phyloP scores from a whole-genome alignment of 2,888 invertebrate genomes.

The Melolontha melolontha region DNA sequence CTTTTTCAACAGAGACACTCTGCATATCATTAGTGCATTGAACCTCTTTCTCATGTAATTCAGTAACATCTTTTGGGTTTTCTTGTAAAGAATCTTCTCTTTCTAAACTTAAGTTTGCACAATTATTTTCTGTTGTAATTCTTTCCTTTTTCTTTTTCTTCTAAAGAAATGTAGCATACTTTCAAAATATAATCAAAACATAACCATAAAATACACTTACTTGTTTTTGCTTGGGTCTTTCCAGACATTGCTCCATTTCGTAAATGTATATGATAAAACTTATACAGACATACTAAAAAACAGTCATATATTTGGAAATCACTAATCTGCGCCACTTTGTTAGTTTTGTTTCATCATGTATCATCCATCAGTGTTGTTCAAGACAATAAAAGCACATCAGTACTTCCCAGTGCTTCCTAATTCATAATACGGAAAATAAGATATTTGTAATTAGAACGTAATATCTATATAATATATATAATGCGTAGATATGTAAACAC shows the following conservation, averaged over 20 bases:
- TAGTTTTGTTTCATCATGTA: constrained; percentile 7
- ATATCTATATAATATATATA: no score
- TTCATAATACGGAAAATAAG: no score
- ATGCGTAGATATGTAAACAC: no score
- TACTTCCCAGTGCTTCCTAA: no score
- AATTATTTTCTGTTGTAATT: background rate
- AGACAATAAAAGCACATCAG: background rate
- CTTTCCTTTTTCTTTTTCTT: constrained; percentile 40
- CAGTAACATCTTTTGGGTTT: background rate
- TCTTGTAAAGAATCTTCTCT: constrained; percentile 3
- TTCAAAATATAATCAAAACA: constrained; percentile 11
- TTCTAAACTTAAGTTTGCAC: background rate
- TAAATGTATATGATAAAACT: constrained; percentile 8
- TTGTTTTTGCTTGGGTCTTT: constrained; percentile 40
- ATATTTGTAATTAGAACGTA: no score
- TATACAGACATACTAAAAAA: constrained; percentile 16
- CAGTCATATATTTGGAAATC: constrained; percentile 22
- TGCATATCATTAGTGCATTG: background rate
- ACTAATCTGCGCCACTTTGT: constrained; percentile 21
- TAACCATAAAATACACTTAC: constrained; percentile 36
- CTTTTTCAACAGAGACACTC: background rate
- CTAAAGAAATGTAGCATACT: constrained; percentile 3
- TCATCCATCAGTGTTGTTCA: background rate
- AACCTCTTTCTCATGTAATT: constrained; percentile 9
- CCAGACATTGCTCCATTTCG: constrained; percentile 39